Evolutionary conservation across 2,797 vertebrate genomes (phyloP).

Genomic region (Dromococcyx pavoninus): DNA sequence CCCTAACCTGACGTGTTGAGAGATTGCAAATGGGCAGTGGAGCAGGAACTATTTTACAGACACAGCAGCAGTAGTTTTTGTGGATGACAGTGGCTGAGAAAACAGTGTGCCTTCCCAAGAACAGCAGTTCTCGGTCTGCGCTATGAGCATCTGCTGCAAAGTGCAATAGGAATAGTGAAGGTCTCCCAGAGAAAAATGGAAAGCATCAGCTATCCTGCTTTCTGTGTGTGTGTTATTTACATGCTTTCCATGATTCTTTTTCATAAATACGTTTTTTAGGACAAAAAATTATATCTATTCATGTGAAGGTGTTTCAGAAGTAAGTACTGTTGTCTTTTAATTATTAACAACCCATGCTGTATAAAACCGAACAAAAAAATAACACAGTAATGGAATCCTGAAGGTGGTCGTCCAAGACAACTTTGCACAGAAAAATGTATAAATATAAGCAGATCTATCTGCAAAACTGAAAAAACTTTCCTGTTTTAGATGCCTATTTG

Average conservation of each 20-base stretch:
- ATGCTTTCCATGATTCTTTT: not conserved
- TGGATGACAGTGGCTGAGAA: not conserved
- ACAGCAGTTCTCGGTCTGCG: not conserved
- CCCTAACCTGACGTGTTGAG: not conserved
- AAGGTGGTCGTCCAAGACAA: not conserved
- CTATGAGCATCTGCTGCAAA: not conserved
- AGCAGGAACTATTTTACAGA: conserved; percentile 7
- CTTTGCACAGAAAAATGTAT: not conserved
- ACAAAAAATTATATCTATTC: not conserved
- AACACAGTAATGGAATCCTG: not conserved
- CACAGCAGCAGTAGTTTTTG: conserved; percentile 2
- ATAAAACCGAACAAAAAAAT: not conserved
- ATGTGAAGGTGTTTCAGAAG: not conserved
- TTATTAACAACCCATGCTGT: not conserved
- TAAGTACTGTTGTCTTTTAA: not conserved
- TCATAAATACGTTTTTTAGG: not conserved
- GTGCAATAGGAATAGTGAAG: not conserved
- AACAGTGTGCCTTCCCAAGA: not conserved
- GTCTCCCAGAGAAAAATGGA: not conserved
- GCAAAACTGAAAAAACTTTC: not conserved
- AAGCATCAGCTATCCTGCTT: not conserved
- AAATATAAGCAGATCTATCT: not conserved
- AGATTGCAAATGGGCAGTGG: not conserved
- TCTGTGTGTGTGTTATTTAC: not conserved
- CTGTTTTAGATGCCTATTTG: not conserved